These are phyloP conservation scores for Euschistus heros DNA, from an alignment of 1,140 invertebrate species.

Conservation along the genomic window DNA sequence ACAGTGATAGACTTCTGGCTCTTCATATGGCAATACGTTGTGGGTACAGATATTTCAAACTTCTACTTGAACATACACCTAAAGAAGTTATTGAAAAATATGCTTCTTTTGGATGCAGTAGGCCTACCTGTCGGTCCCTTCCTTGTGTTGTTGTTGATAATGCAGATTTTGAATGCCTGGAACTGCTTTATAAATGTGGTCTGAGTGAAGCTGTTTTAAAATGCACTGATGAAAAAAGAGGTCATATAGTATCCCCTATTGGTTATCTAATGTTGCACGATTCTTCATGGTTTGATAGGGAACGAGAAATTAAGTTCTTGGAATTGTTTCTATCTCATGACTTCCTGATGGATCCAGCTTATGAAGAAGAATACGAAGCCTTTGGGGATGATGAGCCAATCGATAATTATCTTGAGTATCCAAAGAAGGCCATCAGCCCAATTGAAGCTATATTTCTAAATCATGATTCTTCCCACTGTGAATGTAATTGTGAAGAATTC, in stretches of 20 bases:
- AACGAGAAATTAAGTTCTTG: conserved; percentile 2
- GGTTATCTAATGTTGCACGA: neutral
- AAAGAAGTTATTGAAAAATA: conserved; percentile 6
- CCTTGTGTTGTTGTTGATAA: conserved; percentile 13
- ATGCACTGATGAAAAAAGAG: conserved; percentile 8
- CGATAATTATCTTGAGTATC: no score
- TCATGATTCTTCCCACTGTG: neutral
- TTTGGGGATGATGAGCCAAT: no score
- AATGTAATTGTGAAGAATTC: conserved; percentile 8
- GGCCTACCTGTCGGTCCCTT: neutral
- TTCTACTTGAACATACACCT: conserved; percentile 5
- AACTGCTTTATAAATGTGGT: conserved; percentile 3
- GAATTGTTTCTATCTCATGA: conserved; percentile 12
- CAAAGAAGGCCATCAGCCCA: neutral
- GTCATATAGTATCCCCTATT: conserved; percentile 3
- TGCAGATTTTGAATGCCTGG: conserved; percentile 3
- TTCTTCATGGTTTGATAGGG: no score
- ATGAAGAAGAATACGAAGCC: neutral
- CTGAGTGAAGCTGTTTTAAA: conserved; percentile 9
- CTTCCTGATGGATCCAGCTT: neutral
- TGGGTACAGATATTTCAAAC: conserved; percentile 4
- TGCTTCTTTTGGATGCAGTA: neutral
- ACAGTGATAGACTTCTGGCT: conserved; percentile 4
- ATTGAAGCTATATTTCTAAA: neutral
- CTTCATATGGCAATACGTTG: conserved; percentile 13